These are phyloP conservation scores for Xestia c-nigrum DNA, from an alignment of 2,888 invertebrate genomes.

Conservation along the genomic window DNA sequence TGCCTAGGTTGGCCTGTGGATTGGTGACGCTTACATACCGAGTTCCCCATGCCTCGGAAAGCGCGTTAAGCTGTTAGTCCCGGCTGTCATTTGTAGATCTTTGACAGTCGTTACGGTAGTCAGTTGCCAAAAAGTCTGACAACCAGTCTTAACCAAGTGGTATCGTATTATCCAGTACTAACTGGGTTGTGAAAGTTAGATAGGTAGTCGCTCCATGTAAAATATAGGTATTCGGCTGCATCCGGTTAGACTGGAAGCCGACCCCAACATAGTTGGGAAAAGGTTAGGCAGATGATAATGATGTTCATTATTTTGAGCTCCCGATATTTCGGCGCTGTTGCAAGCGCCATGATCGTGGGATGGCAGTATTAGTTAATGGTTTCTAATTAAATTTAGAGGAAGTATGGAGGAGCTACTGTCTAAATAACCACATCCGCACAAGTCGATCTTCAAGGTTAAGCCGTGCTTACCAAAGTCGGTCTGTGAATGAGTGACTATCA, in stretches of 20 bases:
- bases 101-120: not conserved
- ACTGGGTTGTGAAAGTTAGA: not conserved
- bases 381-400: too few relatives aligned
- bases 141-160: not conserved
- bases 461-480: too few relatives aligned
- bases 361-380: too few relatives aligned
- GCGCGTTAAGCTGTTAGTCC: not conserved
- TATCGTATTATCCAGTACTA: not conserved
- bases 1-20: not conserved
- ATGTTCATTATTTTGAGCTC: too few relatives aligned
- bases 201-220: not conserved
- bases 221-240: not conserved
- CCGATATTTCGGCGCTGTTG: too few relatives aligned
- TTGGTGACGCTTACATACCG: not conserved
- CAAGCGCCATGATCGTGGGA: too few relatives aligned
- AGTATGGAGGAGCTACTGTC: too few relatives aligned
- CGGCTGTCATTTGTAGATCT: not conserved
- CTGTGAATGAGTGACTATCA: too few relatives aligned
- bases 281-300: not conserved
- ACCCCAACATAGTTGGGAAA: not conserved
- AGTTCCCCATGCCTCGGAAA: not conserved
- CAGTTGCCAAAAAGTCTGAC: not conserved
- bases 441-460: too few relatives aligned
- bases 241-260: not conserved
- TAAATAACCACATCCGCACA: too few relatives aligned